These are phyloP conservation scores for Panulirus ornatus DNA, from an alignment of 1,140 invertebrate species.

Conservation along the genomic window DNA sequence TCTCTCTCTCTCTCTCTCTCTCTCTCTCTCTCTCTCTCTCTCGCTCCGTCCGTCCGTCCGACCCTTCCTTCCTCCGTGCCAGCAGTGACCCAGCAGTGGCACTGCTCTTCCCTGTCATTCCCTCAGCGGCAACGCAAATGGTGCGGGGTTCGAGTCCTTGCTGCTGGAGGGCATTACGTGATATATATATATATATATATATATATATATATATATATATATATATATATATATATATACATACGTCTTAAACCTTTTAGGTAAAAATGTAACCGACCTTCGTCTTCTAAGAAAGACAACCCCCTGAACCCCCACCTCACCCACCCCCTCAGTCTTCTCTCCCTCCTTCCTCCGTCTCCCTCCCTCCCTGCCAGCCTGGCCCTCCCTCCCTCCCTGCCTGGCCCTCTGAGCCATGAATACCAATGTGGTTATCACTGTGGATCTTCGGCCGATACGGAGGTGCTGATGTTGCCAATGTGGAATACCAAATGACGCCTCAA, in stretches of 20 bases:
- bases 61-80: not conserved
- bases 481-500: slow-evolving; percentile 44
- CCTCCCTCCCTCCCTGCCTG: not conserved
- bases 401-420: slow-evolving; percentile 26
- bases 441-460: slow-evolving; percentile 53
- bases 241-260: too few species aligned
- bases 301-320: not conserved
- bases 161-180: too few species aligned
- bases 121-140: too few species aligned
- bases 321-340: not conserved
- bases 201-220: too few species aligned
- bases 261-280: too few species aligned
- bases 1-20: not conserved
- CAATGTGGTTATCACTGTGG: slow-evolving; percentile 57
- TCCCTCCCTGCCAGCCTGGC: not conserved
- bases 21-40: not conserved
- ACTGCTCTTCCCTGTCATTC: too few species aligned
- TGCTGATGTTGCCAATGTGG: slow-evolving; percentile 50
- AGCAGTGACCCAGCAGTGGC: too few species aligned
- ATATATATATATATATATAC: too few species aligned
- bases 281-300: too few species aligned
- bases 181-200: too few species aligned
- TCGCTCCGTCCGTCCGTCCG: not conserved
- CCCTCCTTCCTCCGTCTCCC: not conserved
- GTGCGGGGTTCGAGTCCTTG: too few species aligned